Conservation (phyloP, 1,140 invertebrate species). For the Lutraria rhynchaena region DNA sequence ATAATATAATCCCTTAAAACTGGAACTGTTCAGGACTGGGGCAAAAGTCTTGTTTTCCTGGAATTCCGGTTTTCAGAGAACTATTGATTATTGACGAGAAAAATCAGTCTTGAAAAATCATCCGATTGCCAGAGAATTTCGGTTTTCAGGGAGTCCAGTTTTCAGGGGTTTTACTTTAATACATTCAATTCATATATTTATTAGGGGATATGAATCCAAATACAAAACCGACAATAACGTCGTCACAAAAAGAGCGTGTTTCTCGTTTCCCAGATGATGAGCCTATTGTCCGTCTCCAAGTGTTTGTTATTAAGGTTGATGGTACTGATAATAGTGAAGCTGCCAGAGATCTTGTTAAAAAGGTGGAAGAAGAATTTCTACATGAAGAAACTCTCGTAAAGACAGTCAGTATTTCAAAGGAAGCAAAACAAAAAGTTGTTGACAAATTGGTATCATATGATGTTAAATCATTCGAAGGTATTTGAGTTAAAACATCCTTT, state of each 20-base stretch:
- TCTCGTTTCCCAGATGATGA: neutral
- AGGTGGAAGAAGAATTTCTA: slow-evolving; percentile 3
- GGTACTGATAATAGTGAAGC: neutral
- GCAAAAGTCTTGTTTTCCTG: neutral
- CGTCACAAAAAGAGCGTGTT: too few species aligned
- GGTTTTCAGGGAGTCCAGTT: too few species aligned
- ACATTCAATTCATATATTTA: neutral
- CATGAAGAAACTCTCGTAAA: neutral
- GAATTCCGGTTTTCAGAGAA: too few species aligned
- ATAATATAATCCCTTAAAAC: neutral
- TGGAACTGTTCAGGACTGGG: neutral
- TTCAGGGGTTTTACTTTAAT: too few species aligned
- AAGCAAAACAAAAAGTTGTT: slow-evolving; percentile 14
- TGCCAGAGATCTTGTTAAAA: neutral
- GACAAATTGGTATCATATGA: neutral
- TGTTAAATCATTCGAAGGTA: slow-evolving; percentile 1
- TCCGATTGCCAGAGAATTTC: too few species aligned
- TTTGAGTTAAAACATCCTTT: too few species aligned
- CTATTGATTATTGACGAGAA: too few species aligned
- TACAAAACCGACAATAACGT: neutral
- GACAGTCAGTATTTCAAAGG: neutral
- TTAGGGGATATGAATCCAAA: neutral
- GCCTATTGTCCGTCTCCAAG: neutral
- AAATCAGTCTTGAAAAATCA: neutral
- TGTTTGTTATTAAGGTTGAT: neutral